Evolutionary conservation across 2,797 vertebrate genomes (phyloP), one percentile per base, ranked within the genome.

Genomic region (Melopsittacus undulatus): DNA sequence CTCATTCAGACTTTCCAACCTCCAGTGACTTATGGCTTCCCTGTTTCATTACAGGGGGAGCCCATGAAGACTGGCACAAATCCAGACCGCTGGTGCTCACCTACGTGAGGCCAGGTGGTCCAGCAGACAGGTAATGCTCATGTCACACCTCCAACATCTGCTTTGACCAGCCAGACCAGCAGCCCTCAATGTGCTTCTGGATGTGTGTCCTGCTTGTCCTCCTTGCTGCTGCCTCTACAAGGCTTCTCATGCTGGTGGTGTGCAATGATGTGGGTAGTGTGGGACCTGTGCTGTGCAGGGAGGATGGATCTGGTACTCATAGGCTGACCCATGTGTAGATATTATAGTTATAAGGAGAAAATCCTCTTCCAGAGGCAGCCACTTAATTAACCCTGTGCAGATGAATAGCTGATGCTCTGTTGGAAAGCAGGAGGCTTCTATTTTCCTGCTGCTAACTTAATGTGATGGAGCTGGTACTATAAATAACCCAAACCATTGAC

Each of bases 51-150:
- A 9, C 96, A 99, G 99, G 99, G 68, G 99, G 99, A 20, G 98
- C 98, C 62, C 99, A 99, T 14, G 99, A 99, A 91, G 99, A 99
- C 86, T 98, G 98, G 98, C 99, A 99, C 97, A 99, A 99, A 95
- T 98, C 99, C 42, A 98, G 99, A 67, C 99, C 99, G 0, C 97
- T 99, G 29, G 99, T 99, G 96, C 98, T 99, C 85, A 99, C 99
- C 32, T 99, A 99, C 0, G 98, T 99, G 82, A 98, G 99, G 87
- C 99, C 99, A 0, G 99, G 99, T 27, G 99, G 99, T 40, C 99
- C 99, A 9, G 99, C 99, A 29, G 99, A 99, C 98, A 99, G 99
- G 99, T 99, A 98, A 96, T 46, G 70, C 52, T 81, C 0, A 0
- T 45, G 51, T 68, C 45, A 9, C 57, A 24, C 9, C 43, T 57